phyloP scores from a whole-genome alignment of 2,113 vertebrate species.

The Lagopus leucura region DNA sequence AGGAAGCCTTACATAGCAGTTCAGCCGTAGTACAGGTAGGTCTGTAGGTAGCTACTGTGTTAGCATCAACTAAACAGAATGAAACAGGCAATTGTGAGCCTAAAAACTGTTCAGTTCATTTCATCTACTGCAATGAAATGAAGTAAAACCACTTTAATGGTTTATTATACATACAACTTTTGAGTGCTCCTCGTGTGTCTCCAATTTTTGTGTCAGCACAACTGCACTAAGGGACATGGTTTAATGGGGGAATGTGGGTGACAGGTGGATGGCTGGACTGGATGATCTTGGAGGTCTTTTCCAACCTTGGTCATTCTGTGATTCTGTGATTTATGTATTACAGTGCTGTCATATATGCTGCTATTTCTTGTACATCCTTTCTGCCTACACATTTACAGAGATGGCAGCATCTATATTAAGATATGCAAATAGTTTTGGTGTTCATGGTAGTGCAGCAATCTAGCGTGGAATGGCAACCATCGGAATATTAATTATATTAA shows the following conservation, averaged over 20 bases:
- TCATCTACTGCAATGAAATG: neutral
- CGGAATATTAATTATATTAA: neutral
- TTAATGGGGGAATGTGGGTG: too few species aligned
- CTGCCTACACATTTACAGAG: neutral
- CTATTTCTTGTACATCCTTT: neutral
- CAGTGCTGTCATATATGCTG: neutral
- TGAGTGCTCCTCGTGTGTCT: accelerated
- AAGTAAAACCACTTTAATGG: neutral
- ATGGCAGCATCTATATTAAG: neutral
- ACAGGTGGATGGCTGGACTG: too few species aligned
- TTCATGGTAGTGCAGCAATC: neutral
- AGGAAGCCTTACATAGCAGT: neutral
- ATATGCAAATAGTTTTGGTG: neutral
- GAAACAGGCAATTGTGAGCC: neutral
- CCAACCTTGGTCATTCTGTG: too few species aligned
- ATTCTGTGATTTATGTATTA: too few species aligned
- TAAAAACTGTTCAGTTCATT: neutral
- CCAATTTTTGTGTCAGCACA: neutral
- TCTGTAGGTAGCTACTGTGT: neutral
- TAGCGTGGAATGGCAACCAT: neutral
- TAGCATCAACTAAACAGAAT: neutral
- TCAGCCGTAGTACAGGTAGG: neutral
- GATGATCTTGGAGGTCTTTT: too few species aligned
- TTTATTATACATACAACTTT: neutral
- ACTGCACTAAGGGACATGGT: too few species aligned